Conservation (phyloP, 2,113 vertebrate genomes). For the Reinhardtius hippoglossoides region DNA sequence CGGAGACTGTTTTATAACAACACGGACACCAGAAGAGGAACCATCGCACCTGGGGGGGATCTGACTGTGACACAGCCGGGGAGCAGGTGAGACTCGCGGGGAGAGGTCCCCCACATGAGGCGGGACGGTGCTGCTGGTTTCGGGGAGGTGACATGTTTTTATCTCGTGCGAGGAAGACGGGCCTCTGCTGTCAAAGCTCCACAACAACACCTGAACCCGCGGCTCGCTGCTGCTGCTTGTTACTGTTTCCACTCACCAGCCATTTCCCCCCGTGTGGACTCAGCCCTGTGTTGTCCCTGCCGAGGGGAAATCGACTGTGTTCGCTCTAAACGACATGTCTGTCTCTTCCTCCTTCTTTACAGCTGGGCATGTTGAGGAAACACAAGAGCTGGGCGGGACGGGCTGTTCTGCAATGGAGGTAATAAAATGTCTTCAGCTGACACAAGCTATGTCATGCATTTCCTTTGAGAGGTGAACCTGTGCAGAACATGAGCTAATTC, state of each 20-base stretch:
- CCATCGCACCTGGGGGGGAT: not conserved
- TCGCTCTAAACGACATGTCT: not conserved
- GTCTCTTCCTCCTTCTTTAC: not conserved
- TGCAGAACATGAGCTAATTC: not conserved
- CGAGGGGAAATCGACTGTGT: not conserved
- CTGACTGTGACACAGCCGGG: not conserved
- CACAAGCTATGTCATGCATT: not conserved
- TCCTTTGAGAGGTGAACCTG: not conserved
- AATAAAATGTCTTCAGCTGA: not conserved
- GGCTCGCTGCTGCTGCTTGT: not conserved
- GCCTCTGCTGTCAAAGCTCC: conserved; percentile 62
- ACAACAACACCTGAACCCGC: conserved; percentile 50
- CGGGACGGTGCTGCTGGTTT: not conserved
- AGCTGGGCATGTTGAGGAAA: conserved; percentile 59
- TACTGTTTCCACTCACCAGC: not conserved
- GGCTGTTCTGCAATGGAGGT: conserved; percentile 60
- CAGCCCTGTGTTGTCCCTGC: not conserved
- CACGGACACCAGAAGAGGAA: not conserved
- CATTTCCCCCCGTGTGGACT: too few species aligned
- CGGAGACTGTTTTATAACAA: conserved; percentile 19
- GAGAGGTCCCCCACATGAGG: not conserved
- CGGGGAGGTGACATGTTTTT: conserved; percentile 22
- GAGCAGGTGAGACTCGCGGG: not conserved
- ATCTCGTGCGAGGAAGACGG: conserved; percentile 31
- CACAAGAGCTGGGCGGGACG: conserved; percentile 23